Evolutionary conservation across 2,113 vertebrate species (phyloP), one percentile per base, ranked within the genome.

Genomic region (Etheostoma cragini): DNA sequence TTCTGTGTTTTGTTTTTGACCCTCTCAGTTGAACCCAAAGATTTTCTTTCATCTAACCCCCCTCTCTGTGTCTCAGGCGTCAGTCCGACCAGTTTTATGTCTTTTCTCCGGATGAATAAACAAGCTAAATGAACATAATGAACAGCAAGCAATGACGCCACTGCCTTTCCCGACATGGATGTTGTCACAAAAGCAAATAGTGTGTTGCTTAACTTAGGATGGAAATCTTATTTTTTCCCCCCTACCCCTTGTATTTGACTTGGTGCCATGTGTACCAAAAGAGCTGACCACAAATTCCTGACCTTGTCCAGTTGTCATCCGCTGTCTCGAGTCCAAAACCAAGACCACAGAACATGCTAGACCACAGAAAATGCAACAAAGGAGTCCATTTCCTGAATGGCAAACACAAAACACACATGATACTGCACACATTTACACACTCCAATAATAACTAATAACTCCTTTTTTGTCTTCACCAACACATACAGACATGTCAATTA

Each of bases 21-120:
- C 16, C 52, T 72, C 33, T 54, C 6, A 33, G 17, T 50, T 67
- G 19, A 50, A 46, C 12, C 53, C 46, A 8, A 46, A 58, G 14
- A 54, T 70, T 61, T 74, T 56, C 52, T 52, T 57, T 54, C 21
- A 3, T 35, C 35, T 47, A 11, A 16, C 42, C 33, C 58, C 47
- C 26, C 17, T 57, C 50, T 79, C 67, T 16, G 0, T 22, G 17
- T 71, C 52, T 76, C 42, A 47, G 76, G 80, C 72, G 38, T 83
- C 53, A 81, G 74, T 76, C 74, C 38, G 63, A 78, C 60, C 64
- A 82, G 67, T 78, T 86, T 73, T 46, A 78, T 49, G 74, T 79
- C 70, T 85, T 81, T 75, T 47, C 61, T 56, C 72, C 61, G 64
- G 35, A 65, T 46, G 87, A 92, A 89, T 73, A 88, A 92, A 89